Conservation (phyloP, 2,797 vertebrate species). For the Chromis chromis region DNA sequence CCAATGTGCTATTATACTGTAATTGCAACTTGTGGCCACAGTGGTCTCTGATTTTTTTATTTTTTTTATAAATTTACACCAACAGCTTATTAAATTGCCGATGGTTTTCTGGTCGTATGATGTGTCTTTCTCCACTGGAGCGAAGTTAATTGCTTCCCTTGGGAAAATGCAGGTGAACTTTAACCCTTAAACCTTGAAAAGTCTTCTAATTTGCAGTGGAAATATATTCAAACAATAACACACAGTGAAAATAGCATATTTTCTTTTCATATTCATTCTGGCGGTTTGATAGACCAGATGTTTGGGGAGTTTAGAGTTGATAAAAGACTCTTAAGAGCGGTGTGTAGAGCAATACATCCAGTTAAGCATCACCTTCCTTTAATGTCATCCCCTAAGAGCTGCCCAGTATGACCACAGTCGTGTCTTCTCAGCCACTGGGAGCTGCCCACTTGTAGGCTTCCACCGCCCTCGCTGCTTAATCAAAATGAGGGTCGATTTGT, state of each 20-base stretch:
- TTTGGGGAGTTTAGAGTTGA: slow-evolving; percentile 17
- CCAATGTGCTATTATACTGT: neutral
- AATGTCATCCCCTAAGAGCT: slow-evolving; percentile 48
- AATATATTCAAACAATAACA: neutral
- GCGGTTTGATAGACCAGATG: neutral
- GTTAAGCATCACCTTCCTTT: slow-evolving; percentile 19
- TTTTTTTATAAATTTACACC: slow-evolving; percentile 2
- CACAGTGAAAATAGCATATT: neutral
- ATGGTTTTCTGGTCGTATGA: slow-evolving; percentile 7
- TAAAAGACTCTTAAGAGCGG: neutral
- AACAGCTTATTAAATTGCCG: slow-evolving; percentile 11
- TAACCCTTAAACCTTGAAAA: slow-evolving; percentile 22
- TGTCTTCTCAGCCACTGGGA: slow-evolving; percentile 46
- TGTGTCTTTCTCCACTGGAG: slow-evolving; percentile 16
- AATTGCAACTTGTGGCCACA: slow-evolving; percentile 1
- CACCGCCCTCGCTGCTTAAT: slow-evolving; percentile 48
- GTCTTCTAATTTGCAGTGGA: neutral
- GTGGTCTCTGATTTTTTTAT: neutral
- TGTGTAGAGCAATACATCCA: slow-evolving; percentile 10
- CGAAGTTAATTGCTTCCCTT: slow-evolving; percentile 51
- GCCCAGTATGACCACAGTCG: slow-evolving; percentile 50
- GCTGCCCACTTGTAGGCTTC: slow-evolving; percentile 45
- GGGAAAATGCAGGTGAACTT: slow-evolving; percentile 31
- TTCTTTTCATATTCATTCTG: neutral
- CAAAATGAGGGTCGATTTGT: slow-evolving; percentile 65